These are phyloP conservation scores for Cynopterus sphinx DNA, from an alignment of 2,797 vertebrate genomes.

Conservation along the genomic window DNA sequence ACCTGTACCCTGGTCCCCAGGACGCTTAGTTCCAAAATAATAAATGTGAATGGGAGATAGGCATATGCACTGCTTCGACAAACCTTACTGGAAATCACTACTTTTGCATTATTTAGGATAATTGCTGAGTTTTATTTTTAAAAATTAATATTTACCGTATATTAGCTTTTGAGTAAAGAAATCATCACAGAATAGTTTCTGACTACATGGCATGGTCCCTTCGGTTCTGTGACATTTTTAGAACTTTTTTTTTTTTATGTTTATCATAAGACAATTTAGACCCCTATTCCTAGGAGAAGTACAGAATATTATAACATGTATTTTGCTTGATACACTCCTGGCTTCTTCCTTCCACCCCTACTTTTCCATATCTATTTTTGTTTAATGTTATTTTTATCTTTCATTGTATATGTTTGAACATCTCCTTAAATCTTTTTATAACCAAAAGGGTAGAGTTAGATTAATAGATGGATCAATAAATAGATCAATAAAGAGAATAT, in stretches of 20 bases:
- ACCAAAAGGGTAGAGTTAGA: background rate
- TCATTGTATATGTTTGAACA: background rate
- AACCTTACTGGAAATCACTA: background rate
- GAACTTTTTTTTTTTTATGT: background rate
- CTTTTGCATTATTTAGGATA: background rate
- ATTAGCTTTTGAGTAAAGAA: background rate
- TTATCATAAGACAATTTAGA: background rate
- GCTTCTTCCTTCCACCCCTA: background rate
- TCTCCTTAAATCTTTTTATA: background rate
- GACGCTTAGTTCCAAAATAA: background rate
- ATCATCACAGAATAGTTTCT: background rate
- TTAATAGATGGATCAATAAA: background rate
- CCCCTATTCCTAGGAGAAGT: background rate
- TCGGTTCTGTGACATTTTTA: background rate
- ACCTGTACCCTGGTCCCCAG: background rate
- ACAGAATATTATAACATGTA: background rate
- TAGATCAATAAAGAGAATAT: background rate
- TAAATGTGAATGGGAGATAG: background rate
- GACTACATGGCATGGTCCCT: background rate
- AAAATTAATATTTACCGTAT: background rate
- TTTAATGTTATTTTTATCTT: constrained; percentile 32
- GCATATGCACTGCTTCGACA: background rate
- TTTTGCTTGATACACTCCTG: background rate
- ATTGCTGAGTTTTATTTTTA: background rate
- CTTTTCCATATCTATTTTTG: background rate